phyloP scores from a whole-genome alignment of 2,888 invertebrate genomes.

The Ferdinandea cuprea region DNA sequence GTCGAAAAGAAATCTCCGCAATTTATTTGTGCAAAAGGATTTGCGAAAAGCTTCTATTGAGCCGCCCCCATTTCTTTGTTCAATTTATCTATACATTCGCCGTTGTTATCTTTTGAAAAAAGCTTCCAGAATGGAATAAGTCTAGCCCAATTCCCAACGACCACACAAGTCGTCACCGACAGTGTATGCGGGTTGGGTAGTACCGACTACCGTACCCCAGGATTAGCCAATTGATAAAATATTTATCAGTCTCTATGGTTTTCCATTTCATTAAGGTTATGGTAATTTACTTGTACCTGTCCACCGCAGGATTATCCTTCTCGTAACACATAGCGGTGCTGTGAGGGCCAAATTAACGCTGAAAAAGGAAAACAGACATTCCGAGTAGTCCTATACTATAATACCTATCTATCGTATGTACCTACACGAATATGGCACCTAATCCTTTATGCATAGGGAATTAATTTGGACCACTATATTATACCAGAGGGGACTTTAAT shows the following conservation, averaged over 20 bases:
- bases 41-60: slow-evolving; percentile 64
- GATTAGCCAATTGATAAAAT: slow-evolving; percentile 73
- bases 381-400: too few species aligned
- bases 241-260: slow-evolving; percentile 71
- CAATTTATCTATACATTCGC: slow-evolving; percentile 52
- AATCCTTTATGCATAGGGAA: slow-evolving; percentile 74
- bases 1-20: slow-evolving; percentile 73
- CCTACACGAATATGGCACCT: slow-evolving; percentile 49
- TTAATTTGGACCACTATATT: slow-evolving; percentile 69
- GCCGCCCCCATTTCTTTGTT: slow-evolving; percentile 61
- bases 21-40: slow-evolving; percentile 74
- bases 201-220: slow-evolving; percentile 21
- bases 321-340: slow-evolving; percentile 16
- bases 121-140: slow-evolving; percentile 29
- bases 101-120: slow-evolving; percentile 65
- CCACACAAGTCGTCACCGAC: slow-evolving; percentile 14
- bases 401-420: neutral
- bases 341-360: neutral
- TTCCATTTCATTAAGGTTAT: slow-evolving; percentile 71
- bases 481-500: slow-evolving; percentile 62
- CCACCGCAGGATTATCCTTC: slow-evolving; percentile 54
- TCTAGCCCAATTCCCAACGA: slow-evolving; percentile 12
- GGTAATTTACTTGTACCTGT: slow-evolving; percentile 61
- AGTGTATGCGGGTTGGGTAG: neutral
- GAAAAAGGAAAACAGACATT: slow-evolving; percentile 37